These are phyloP conservation scores for Ammospiza caudacuta DNA, from an alignment of 2,113 vertebrate species.

Conservation along the genomic window DNA sequence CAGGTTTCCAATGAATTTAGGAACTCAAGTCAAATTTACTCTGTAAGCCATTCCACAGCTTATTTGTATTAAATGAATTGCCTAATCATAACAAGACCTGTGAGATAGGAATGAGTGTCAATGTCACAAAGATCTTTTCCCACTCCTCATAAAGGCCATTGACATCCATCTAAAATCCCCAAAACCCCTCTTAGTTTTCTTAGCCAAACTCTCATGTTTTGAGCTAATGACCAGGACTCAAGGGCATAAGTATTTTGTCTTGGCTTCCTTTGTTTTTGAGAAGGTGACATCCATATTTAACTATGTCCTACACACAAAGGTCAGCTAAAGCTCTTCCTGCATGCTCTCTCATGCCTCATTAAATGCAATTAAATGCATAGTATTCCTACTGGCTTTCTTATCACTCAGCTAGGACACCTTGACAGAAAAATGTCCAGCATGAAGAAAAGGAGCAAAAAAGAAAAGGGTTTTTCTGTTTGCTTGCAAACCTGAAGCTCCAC, in stretches of 20 bases:
- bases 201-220: not conserved
- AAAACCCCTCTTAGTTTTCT: not conserved
- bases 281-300: not conserved
- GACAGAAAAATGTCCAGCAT: not conserved
- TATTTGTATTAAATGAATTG: not conserved
- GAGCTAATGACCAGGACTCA: not conserved
- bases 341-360: not conserved
- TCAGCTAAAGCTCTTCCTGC: not conserved
- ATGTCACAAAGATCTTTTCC: not conserved
- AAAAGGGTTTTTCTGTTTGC: accelerated
- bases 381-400: not conserved
- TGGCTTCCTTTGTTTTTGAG: not conserved
- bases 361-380: not conserved
- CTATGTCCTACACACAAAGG: not conserved
- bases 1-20: not conserved
- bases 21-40: not conserved
- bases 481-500: not conserved
- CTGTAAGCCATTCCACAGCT: not conserved
- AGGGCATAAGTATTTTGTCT: not conserved
- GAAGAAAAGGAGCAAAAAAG: not conserved
- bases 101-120: not conserved
- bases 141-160: not conserved
- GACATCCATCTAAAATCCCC: not conserved
- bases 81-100: not conserved
- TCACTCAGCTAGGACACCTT: not conserved